A percentile compares a stretch with the other conserved stretches of the same genome.
Evolutionary conservation across 2,888 invertebrate genomes (phyloP).

Genomic region (Anaspis maculata): DNA sequence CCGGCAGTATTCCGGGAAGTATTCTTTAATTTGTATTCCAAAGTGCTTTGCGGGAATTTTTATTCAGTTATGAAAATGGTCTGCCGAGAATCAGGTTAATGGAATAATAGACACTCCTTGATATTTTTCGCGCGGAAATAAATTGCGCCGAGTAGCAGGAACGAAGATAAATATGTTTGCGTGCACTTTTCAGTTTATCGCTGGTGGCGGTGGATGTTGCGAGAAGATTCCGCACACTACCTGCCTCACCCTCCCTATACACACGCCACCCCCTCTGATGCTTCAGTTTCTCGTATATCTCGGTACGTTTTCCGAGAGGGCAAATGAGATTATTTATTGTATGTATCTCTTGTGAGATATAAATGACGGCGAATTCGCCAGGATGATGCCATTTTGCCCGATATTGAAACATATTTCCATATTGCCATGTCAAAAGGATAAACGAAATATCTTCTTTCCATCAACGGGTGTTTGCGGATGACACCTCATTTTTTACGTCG

Average conservation of each 20-base stretch:
- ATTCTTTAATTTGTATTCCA: conserved; percentile 27
- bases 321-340: conserved; percentile 21
- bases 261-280: too few relatives aligned
- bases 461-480: conserved; percentile 14
- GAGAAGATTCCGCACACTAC: too few relatives aligned
- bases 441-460: conserved; percentile 16
- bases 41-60: conserved; percentile 20
- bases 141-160: conserved; percentile 17
- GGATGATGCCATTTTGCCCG: conserved; percentile 14
- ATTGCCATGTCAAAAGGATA: conserved; percentile 12
- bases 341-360: conserved; percentile 16
- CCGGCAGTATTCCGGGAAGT: conserved; percentile 17
- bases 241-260: too few relatives aligned
- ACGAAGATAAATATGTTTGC: conserved; percentile 21
- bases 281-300: too few relatives aligned
- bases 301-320: conserved; percentile 15
- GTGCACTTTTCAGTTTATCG: conserved; percentile 13
- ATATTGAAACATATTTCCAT: conserved; percentile 12
- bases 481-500: conserved; percentile 13
- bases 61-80: too few relatives aligned
- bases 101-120: conserved; percentile 30
- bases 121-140: conserved; percentile 24
- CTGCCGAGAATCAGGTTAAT: conserved; percentile 31
- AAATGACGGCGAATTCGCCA: conserved; percentile 18
- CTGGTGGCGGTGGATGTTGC: not conserved